A percentile compares a stretch with the other conserved stretches of the same genome.
phyloP scores from a whole-genome alignment of 2,797 vertebrate species.

The Galago senegalensis region DNA sequence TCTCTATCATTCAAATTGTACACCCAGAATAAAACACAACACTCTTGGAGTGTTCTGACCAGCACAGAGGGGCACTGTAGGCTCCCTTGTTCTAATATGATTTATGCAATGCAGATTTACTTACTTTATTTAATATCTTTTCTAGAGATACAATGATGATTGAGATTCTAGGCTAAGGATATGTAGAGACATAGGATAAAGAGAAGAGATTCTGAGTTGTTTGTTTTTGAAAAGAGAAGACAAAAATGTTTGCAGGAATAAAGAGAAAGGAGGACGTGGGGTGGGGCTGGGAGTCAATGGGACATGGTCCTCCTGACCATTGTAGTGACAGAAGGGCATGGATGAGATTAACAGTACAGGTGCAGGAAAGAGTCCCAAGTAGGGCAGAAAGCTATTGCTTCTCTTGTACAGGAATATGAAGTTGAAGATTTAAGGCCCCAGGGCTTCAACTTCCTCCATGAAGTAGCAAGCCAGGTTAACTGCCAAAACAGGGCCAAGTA shows the following conservation, averaged over 20 bases:
- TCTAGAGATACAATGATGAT: conserved; percentile 1
- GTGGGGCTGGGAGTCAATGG: background rate
- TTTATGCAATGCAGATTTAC: background rate
- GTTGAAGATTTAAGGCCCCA: background rate
- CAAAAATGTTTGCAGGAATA: background rate
- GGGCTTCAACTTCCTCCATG: background rate
- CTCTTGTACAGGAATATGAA: background rate
- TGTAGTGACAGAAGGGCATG: background rate
- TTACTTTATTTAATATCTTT: conserved; percentile 31
- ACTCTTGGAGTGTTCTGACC: background rate
- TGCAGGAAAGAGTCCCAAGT: background rate
- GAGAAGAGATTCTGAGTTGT: background rate
- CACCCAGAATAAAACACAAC: conserved; percentile 8
- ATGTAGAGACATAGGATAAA: background rate
- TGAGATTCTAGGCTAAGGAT: conserved; percentile 10
- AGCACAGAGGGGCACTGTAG: background rate
- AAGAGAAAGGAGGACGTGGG: background rate
- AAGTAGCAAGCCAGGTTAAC: background rate
- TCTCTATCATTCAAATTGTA: background rate
- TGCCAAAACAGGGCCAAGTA: background rate
- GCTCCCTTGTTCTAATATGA: conserved; percentile 4
- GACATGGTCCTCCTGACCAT: background rate
- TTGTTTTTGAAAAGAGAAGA: background rate
- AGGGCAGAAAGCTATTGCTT: background rate
- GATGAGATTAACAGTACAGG: background rate